Conservation (phyloP, 2,888 invertebrate genomes). For the Leptopilina myrica region DNA sequence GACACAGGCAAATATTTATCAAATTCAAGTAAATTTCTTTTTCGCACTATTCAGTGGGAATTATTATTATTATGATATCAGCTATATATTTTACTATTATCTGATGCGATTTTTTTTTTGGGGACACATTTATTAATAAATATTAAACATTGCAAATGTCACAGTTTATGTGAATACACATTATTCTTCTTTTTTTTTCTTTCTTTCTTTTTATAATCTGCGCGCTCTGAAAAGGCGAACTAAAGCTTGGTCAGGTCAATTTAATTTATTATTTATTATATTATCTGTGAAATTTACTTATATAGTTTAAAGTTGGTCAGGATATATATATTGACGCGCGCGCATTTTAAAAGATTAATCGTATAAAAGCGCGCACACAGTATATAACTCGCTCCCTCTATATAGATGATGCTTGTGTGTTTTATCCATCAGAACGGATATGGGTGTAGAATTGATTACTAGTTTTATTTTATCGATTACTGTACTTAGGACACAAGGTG, state of each 20-base stretch:
- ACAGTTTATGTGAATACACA: background rate
- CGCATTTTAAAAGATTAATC: slow-evolving; percentile 15
- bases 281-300: slow-evolving; percentile 6
- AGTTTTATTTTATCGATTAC: slow-evolving; percentile 10
- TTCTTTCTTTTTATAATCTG: background rate
- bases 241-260: slow-evolving; percentile 12
- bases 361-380: background rate
- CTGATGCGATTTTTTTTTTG: too few relatives aligned
- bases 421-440: slow-evolving; percentile 2
- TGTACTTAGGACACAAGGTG: slow-evolving; percentile 5
- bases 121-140: too few relatives aligned
- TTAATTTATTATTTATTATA: slow-evolving; percentile 10
- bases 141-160: background rate
- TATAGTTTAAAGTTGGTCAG: slow-evolving; percentile 11
- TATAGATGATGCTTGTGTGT: background rate
- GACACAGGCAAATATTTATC: too few relatives aligned
- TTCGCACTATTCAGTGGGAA: too few relatives aligned
- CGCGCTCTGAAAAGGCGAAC: background rate
- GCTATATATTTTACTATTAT: too few relatives aligned
- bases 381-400: background rate
- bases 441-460: slow-evolving; percentile 17
- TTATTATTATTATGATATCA: too few relatives aligned
- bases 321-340: background rate
- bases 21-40: too few relatives aligned
- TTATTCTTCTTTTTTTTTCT: too few relatives aligned